Evolutionary conservation across 2,888 invertebrate genomes (phyloP).

Genomic region (Myopa tessellatipennis): DNA sequence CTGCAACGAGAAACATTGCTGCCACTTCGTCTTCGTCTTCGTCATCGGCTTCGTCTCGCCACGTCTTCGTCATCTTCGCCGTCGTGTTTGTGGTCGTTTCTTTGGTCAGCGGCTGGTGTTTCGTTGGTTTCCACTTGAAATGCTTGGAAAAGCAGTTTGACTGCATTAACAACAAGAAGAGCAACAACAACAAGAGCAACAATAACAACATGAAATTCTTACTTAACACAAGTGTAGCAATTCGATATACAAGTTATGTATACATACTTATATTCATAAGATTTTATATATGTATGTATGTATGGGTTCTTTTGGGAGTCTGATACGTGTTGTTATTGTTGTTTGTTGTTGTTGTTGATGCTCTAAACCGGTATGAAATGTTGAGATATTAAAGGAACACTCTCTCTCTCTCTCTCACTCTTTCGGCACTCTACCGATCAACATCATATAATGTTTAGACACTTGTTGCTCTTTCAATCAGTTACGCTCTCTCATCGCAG

Average conservation of each 20-base stretch:
- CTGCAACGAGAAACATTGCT: slow-evolving; percentile 23
- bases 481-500: background rate
- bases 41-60: background rate
- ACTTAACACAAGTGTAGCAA: background rate
- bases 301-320: no score
- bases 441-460: slow-evolving; percentile 12
- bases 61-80: background rate
- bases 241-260: no score
- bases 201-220: background rate
- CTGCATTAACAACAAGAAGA: slow-evolving; percentile 48
- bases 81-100: background rate
- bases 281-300: no score
- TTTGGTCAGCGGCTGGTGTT: slow-evolving; percentile 1
- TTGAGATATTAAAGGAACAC: background rate
- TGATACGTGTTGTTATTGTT: slow-evolving; percentile 39
- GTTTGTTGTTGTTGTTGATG: slow-evolving; percentile 8
- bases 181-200: background rate
- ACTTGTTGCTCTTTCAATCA: slow-evolving; percentile 30
- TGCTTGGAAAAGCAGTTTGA: slow-evolving; percentile 58
- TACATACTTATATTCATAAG: background rate
- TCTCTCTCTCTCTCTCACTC: background rate
- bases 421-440: background rate
- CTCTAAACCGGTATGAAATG: background rate
- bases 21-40: background rate
- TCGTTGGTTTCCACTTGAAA: background rate